Evolutionary conservation across 1,140 invertebrate genomes (phyloP), one percentile per base, ranked within the genome.

Genomic region (Bicyclus anynana): DNA sequence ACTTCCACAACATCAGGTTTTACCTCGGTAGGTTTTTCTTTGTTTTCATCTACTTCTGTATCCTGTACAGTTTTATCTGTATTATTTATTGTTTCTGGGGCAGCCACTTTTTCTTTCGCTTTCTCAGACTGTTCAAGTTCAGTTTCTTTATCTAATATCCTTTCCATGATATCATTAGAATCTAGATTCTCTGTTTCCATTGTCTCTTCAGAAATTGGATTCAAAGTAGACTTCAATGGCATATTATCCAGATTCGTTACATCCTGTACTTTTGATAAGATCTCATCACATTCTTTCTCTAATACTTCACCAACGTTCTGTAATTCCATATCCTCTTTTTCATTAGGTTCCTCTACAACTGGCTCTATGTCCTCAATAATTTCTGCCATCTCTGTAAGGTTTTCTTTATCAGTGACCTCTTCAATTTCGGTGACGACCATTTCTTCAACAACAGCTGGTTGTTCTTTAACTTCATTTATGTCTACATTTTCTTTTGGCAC

Each of bases 271-370:
- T 86, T 87, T 4, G 80, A 82, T 37, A 87, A 64, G 50, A 87
- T 86, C 58, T 87, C 84, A 55, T 80, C 81, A 63, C 84, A 87
- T 70, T 87, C 83, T 53, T 85, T 87, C 53, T 86, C 83, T 13
- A 87, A 62, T 3, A 80, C 80, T 46, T 86, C 76, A 17, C 83
- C 80, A 44, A 80, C 84, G 63, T 84, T 86, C 56, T 84, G 72
- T 20, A 87, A 65, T 6, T 84, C 83, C 55, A 87, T 79, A 33
- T 84, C 83, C 59, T 81, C 75, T 23, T 40, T 37, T 17, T 38
- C 53, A 2, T 62, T 29, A 5, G 84, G 84, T 67, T 87, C 84
- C 54, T 86, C 84, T 5, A 87, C 68, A 10, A 87, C 56, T 3
- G 84, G 84, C 42, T 72, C 76, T 5, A 83, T 29, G 52, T 80